Conservation (phyloP, 2,797 vertebrate species). For the Melanotaenia nigrans region DNA sequence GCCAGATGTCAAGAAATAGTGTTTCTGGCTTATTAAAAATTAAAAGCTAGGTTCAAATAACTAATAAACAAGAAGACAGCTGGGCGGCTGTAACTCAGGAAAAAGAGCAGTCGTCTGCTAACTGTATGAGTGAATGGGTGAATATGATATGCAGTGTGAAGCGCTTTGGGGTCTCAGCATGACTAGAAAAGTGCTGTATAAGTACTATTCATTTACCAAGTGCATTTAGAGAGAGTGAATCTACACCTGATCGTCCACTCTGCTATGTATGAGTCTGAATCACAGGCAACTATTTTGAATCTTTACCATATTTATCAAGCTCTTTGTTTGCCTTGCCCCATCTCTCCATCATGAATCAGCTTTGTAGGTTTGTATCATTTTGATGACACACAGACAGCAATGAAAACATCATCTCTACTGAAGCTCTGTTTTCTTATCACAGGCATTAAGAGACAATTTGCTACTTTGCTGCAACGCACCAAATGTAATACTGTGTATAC, state of each 20-base stretch:
- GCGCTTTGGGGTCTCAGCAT: too few species aligned
- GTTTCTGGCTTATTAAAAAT: conserved; percentile 33
- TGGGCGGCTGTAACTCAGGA: too few species aligned
- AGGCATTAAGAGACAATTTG: conserved; percentile 1
- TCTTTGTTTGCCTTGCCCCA: not conserved
- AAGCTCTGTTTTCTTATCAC: not conserved
- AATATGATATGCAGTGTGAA: too few species aligned
- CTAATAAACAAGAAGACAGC: conserved; percentile 9
- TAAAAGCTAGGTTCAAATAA: conserved; percentile 32
- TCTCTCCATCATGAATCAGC: not conserved
- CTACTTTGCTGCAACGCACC: not conserved
- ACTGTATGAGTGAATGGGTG: too few species aligned
- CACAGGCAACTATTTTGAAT: not conserved
- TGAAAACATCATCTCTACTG: conserved; percentile 1
- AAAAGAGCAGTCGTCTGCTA: too few species aligned
- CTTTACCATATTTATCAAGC: too few species aligned
- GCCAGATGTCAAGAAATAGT: conserved; percentile 30
- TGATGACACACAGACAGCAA: not conserved
- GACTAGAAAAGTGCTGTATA: too few species aligned
- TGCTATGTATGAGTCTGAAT: not conserved
- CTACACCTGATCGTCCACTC: too few species aligned
- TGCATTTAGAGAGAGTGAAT: not conserved
- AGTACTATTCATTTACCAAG: not conserved
- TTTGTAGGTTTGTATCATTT: not conserved
- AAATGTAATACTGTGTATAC: not conserved